Conservation (phyloP, 2,797 vertebrate genomes). For the Neosilurus hyrtlii region DNA sequence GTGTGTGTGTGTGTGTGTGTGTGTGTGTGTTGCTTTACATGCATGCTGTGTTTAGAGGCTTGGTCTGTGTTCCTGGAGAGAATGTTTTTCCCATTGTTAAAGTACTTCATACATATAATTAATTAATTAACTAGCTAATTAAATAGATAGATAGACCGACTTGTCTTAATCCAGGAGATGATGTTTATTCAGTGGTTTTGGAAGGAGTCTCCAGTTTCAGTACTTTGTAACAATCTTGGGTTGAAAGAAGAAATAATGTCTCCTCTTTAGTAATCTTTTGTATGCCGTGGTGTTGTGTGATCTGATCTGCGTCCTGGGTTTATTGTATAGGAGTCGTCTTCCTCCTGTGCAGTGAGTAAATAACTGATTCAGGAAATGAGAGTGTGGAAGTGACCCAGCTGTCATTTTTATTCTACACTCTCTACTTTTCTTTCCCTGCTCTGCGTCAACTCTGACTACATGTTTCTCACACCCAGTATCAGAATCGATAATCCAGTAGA, state of each 20-base stretch:
- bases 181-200: neutral
- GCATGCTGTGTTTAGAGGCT: neutral
- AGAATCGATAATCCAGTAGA: no score
- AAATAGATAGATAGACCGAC: no score
- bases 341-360: neutral
- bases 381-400: neutral
- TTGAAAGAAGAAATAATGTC: neutral
- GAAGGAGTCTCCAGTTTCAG: neutral
- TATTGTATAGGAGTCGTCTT: neutral
- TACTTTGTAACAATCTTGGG: neutral
- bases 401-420: neutral
- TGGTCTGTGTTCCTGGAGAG: neutral
- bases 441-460: neutral
- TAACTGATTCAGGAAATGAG: neutral
- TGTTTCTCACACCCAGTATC: neutral
- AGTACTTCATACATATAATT: no score
- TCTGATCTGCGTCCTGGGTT: neutral
- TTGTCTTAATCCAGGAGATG: no score
- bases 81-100: neutral
- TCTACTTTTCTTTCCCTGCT: neutral
- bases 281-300: neutral
- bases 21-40: neutral
- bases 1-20: neutral
- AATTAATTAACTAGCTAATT: no score
- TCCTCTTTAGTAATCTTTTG: no score